A percentile compares a stretch with the other conserved stretches of the same genome.
phyloP scores from a whole-genome alignment of 30 jellyfish, hydroid and myxozoan species.

The Phacellophora camtschatica region DNA sequence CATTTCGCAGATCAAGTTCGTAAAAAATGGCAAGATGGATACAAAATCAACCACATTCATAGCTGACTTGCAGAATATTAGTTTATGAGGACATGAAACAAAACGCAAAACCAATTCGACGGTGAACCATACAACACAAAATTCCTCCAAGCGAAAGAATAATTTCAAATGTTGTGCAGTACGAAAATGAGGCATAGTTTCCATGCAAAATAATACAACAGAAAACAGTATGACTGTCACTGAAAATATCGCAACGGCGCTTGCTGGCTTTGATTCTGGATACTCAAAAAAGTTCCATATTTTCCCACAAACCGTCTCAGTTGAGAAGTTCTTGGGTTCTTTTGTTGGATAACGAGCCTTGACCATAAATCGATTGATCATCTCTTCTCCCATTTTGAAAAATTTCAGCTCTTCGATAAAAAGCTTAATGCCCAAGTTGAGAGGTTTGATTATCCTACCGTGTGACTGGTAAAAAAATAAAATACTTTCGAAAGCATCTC shows the following conservation, averaged over 20 bases:
- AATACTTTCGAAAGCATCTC: constrained; percentile 79
- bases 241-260: constrained; percentile 51
- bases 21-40: constrained; percentile 60
- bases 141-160: constrained; percentile 14
- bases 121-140: constrained; percentile 77
- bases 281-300: constrained; percentile 68
- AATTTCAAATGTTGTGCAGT: background rate
- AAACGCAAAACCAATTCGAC: constrained; percentile 55
- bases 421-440: constrained; percentile 33
- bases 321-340: background rate
- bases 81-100: constrained; percentile 41
- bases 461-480: constrained; percentile 67
- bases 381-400: constrained; percentile 80
- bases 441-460: constrained; percentile 68
- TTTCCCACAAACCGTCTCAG: background rate
- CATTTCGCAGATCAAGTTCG: constrained; percentile 7
- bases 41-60: constrained; percentile 57
- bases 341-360: constrained; percentile 34
- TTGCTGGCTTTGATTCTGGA: constrained; percentile 63
- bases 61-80: constrained; percentile 31
- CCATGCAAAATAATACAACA: constrained; percentile 63
- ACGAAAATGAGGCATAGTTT: constrained; percentile 44
- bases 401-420: constrained; percentile 68
- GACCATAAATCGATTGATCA: constrained; percentile 49
- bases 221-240: constrained; percentile 46